phyloP scores from a whole-genome alignment of 2,888 invertebrate species.

The Dusona sp. region DNA sequence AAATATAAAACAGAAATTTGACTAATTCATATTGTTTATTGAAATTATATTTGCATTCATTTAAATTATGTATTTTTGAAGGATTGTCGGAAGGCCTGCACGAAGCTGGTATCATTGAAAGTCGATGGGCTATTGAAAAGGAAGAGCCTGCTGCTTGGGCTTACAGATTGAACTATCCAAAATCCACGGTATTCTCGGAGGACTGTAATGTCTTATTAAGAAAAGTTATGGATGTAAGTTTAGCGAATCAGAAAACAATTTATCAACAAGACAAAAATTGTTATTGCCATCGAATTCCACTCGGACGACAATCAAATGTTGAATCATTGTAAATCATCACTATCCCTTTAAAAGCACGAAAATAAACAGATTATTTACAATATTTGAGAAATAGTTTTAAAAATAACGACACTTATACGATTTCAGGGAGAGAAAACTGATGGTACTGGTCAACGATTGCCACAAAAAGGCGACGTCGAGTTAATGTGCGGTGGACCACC shows the following conservation, averaged over 20 bases:
- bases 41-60: not conserved
- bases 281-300: not conserved
- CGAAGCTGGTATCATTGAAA: conserved; percentile 89
- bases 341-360: too few relatives aligned
- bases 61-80: conserved; percentile 68
- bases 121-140: conserved; percentile 93
- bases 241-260: not conserved
- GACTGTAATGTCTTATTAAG: conserved; percentile 92
- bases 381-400: not conserved
- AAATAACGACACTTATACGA: not conserved
- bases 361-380: not conserved
- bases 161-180: conserved; percentile 91
- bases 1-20: not conserved
- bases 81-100: conserved; percentile 91
- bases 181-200: conserved; percentile 91
- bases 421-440: conserved; percentile 86
- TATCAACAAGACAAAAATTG: not conserved
- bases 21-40: not conserved
- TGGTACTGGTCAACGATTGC: conserved; percentile 87
- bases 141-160: conserved; percentile 92
- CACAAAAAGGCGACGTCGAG: conserved; percentile 92
- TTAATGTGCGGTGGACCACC: conserved; percentile 94
- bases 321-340: too few relatives aligned
- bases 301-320: not conserved
- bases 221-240: conserved; percentile 88